These are phyloP conservation scores for Gorsachius goisagi DNA, from an alignment of 2,113 vertebrate genomes.

Conservation along the genomic window DNA sequence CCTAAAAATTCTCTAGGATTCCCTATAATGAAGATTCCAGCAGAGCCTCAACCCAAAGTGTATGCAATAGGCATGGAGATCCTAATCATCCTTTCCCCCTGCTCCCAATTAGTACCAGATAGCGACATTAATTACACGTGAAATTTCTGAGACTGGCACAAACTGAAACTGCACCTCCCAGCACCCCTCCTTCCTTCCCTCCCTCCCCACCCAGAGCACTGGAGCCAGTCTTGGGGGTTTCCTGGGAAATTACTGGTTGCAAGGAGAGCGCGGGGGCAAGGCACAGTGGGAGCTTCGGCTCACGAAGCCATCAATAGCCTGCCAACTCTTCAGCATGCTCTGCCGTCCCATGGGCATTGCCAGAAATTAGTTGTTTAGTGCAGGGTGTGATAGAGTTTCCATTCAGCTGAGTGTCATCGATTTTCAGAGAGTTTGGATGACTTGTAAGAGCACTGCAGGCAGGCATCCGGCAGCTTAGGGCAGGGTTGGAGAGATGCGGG, in stretches of 20 bases:
- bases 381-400: neutral
- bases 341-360: fast-evolving
- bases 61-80: neutral
- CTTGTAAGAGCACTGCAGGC: neutral
- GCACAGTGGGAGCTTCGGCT: neutral
- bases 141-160: neutral
- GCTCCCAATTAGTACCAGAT: neutral
- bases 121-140: neutral
- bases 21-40: neutral
- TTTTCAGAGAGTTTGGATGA: neutral
- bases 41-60: neutral
- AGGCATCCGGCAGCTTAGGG: neutral
- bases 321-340: neutral
- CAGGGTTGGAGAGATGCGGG: neutral
- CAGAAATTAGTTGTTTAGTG: neutral
- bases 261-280: fast-evolving
- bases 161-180: neutral
- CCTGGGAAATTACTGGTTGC: neutral
- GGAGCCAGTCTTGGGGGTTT: neutral
- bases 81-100: neutral
- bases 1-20: neutral
- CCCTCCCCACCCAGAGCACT: neutral
- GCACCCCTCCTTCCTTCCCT: neutral
- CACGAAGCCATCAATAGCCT: neutral
- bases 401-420: neutral